Conservation (phyloP, 2,888 invertebrate genomes). For the Scaptomyza tumidula region DNA sequence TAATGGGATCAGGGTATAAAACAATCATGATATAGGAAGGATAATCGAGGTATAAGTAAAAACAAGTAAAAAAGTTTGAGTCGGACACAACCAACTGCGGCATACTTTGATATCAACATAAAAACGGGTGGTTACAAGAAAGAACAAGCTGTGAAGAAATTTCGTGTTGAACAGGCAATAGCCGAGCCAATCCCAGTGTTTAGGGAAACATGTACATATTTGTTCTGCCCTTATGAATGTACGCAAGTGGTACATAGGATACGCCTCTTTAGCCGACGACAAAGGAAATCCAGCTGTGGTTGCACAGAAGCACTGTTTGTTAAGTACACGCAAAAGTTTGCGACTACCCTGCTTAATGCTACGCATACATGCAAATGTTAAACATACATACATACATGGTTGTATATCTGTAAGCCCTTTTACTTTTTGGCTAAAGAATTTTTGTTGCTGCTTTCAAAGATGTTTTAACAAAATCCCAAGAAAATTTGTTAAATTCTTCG, state of each 20-base stretch:
- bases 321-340: constrained; percentile 22
- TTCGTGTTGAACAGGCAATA: constrained; percentile 55
- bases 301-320: constrained; percentile 40
- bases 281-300: constrained; percentile 34
- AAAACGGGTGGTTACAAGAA: no score
- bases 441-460: constrained; percentile 68
- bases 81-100: no score
- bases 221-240: constrained; percentile 3
- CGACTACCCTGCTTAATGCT: constrained; percentile 31
- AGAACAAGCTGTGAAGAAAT: constrained; percentile 4
- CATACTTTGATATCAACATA: no score
- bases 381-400: neutral
- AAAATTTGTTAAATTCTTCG: constrained; percentile 74
- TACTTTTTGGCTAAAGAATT: constrained; percentile 60
- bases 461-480: constrained; percentile 71
- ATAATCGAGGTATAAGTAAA: no score
- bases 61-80: no score
- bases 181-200: constrained; percentile 66
- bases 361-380: constrained; percentile 3
- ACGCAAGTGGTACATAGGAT: constrained; percentile 41
- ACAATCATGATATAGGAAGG: no score
- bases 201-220: constrained; percentile 44
- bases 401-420: constrained; percentile 54
- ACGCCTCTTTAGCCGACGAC: constrained; percentile 45
- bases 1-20: no score